phyloP scores from a whole-genome alignment of 2,888 invertebrate genomes.

The Leptinotarsa tumamoca region DNA sequence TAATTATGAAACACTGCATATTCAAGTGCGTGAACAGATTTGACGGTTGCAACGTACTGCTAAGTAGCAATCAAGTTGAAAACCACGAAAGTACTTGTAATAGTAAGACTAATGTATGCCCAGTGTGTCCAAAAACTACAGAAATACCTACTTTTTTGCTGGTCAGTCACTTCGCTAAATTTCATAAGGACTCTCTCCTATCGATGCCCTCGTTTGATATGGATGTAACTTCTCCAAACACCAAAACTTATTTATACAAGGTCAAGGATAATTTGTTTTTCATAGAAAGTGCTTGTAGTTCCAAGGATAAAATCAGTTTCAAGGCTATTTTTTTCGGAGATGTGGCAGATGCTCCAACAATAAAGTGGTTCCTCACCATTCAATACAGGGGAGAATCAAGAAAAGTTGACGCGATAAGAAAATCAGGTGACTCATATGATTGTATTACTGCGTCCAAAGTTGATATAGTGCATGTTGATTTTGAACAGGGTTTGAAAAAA shows the following conservation, averaged over 20 bases:
- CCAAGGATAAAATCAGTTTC: background rate
- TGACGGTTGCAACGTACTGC: background rate
- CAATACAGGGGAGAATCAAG: background rate
- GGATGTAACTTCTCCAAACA: background rate
- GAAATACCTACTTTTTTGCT: slow-evolving; percentile 1
- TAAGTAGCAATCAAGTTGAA: background rate
- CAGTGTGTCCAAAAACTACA: background rate
- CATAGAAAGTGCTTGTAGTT: background rate
- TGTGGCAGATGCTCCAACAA: background rate
- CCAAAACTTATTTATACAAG: background rate
- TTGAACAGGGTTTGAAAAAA: too few relatives aligned
- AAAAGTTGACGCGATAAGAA: background rate
- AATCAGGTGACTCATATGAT: background rate
- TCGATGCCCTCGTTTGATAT: background rate
- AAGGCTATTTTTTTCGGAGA: background rate
- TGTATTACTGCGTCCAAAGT: too few relatives aligned
- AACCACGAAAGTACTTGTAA: background rate
- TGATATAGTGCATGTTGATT: too few relatives aligned
- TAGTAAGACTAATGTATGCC: background rate
- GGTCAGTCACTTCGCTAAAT: background rate
- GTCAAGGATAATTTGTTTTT: background rate
- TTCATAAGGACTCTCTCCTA: background rate
- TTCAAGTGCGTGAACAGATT: background rate
- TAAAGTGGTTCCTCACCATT: background rate
- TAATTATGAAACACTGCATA: background rate